Conservation (phyloP, 2,888 invertebrate species). For the Thumatha senex region DNA sequence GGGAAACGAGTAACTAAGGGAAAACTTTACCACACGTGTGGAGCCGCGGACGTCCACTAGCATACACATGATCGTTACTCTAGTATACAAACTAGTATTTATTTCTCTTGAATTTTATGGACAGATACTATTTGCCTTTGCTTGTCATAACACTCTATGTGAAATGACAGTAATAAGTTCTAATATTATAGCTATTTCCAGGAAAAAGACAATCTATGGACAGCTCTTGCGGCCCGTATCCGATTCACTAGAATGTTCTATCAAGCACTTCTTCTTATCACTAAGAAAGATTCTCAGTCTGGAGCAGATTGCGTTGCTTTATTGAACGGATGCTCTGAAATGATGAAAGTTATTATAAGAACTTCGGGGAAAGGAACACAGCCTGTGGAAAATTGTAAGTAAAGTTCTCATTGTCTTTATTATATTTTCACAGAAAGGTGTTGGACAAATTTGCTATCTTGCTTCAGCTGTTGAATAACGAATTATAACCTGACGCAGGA, state of each 20-base stretch:
- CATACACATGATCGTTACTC: no score
- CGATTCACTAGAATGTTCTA: slow-evolving; percentile 94
- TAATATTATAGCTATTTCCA: slow-evolving; percentile 31
- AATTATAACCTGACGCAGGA: no score
- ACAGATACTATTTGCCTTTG: no score
- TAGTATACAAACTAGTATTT: no score
- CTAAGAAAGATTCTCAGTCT: slow-evolving; percentile 85
- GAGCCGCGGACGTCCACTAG: no score
- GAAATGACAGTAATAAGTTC: not conserved
- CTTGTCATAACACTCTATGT: no score
- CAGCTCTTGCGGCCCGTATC: slow-evolving; percentile 90
- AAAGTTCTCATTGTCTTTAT: not conserved
- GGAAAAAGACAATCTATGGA: slow-evolving; percentile 74
- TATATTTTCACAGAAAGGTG: no score
- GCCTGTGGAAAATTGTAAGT: slow-evolving; percentile 85
- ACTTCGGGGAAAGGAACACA: slow-evolving; percentile 88
- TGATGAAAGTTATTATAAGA: slow-evolving; percentile 90
- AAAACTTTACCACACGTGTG: no score
- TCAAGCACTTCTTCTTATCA: slow-evolving; percentile 89
- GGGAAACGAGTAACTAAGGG: no score
- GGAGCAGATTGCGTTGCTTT: slow-evolving; percentile 92
- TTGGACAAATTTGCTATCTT: no score
- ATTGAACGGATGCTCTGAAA: slow-evolving; percentile 91
- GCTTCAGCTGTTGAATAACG: no score
- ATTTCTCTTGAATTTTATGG: no score